Evolutionary conservation across 2,797 vertebrate species (phyloP).

Genomic region (Onychomys leucogaster): DNA sequence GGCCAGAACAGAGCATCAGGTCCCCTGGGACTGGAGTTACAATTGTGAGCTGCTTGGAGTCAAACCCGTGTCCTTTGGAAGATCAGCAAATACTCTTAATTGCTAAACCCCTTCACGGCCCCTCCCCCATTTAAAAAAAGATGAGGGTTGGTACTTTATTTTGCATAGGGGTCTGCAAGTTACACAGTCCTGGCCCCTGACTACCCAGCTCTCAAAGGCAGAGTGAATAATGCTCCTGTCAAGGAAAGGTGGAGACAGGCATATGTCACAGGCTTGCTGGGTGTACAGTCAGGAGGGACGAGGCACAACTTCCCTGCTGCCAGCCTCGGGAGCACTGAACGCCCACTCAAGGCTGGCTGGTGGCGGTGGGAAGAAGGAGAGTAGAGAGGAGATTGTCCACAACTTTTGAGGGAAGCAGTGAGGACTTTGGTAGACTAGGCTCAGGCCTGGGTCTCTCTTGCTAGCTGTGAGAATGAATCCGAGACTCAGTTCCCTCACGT

Average conservation of each 20-base stretch:
- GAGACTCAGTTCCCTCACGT: constrained; percentile 4
- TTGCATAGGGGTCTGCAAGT: background rate
- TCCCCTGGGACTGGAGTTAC: background rate
- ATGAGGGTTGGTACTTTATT: background rate
- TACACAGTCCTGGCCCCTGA: background rate
- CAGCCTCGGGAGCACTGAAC: no score
- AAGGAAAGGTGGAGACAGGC: background rate
- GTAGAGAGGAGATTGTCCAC: background rate
- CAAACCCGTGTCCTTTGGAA: background rate
- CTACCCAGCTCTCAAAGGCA: background rate
- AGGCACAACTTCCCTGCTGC: background rate
- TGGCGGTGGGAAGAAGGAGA: background rate
- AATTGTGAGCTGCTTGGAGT: background rate
- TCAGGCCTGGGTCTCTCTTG: background rate
- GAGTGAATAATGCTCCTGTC: background rate
- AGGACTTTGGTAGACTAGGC: background rate
- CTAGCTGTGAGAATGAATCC: background rate
- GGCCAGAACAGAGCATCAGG: background rate
- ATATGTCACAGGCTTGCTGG: background rate
- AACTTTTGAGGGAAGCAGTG: no score
- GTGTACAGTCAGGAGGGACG: background rate
- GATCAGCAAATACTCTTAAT: background rate
- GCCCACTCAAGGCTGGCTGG: background rate
- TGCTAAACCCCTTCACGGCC: no score
- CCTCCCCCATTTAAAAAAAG: background rate